phyloP scores from a whole-genome alignment of 2,888 invertebrate species.

The Helicoverpa assulta region DNA sequence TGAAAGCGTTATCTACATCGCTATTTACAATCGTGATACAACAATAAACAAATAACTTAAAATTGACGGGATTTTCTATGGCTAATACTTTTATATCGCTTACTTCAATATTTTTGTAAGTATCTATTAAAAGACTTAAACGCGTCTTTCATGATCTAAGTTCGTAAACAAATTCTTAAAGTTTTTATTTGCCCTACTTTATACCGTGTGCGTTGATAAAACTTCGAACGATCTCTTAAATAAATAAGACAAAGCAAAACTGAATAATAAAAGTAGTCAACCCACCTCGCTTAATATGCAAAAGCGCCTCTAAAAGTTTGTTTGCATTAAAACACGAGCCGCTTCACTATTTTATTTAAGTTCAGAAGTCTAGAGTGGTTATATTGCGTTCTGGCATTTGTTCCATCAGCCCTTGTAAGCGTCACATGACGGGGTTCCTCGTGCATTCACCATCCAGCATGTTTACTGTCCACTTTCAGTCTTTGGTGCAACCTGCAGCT shows the following conservation, averaged over 20 bases:
- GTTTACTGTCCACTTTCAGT: conserved; percentile 74
- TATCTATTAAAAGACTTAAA: conserved; percentile 41
- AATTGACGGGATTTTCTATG: conserved; percentile 18
- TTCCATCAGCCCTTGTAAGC: conserved; percentile 79
- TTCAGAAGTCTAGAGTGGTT: conserved; percentile 89
- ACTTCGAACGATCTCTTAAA: conserved; percentile 71
- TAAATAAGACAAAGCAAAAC: conserved; percentile 88
- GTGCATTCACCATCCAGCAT: conserved; percentile 82
- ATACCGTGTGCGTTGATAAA: conserved; percentile 73
- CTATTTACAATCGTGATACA: conserved; percentile 2
- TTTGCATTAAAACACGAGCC: conserved; percentile 91
- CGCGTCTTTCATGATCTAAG: conserved; percentile 85
- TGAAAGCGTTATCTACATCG: conserved; percentile 74
- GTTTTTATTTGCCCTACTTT: conserved; percentile 72
- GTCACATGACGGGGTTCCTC: conserved; percentile 76
- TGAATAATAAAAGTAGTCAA: conserved; percentile 89
- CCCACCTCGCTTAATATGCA: conserved; percentile 91
- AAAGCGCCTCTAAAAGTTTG: conserved; percentile 90
- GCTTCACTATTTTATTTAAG: conserved; percentile 90
- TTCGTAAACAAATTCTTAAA: conserved; percentile 70
- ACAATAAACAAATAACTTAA: conserved; percentile 17
- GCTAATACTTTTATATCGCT: conserved; percentile 22
- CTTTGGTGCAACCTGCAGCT: conserved; percentile 80
- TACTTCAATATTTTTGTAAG: conserved; percentile 34
- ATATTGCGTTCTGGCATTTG: conserved; percentile 90